phyloP scores from a whole-genome alignment of 1,140 invertebrate genomes.

The Drosophila albomicans region DNA sequence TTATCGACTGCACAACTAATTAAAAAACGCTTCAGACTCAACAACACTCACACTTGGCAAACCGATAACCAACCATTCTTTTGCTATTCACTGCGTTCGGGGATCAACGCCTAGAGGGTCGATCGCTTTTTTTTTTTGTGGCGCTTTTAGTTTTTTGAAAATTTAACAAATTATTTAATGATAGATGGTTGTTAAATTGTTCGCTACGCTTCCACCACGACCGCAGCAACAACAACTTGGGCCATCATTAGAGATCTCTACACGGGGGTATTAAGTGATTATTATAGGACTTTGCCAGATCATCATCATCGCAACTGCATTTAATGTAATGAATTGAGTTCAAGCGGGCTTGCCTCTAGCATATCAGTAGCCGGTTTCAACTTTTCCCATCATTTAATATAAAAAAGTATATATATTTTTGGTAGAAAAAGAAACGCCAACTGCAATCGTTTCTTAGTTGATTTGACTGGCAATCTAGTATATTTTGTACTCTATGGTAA shows the following conservation, averaged over 20 bases:
- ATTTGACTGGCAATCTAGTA: too few relatives aligned
- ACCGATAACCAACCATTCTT: neutral
- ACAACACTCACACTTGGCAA: slow-evolving; percentile 17
- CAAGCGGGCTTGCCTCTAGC: neutral
- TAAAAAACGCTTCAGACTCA: slow-evolving; percentile 70
- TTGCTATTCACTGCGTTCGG: slow-evolving; percentile 19
- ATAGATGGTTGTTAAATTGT: slow-evolving; percentile 79
- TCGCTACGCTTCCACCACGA: slow-evolving; percentile 37
- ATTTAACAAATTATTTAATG: slow-evolving; percentile 83
- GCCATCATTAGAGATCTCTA: slow-evolving; percentile 46
- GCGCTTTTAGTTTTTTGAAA: slow-evolving; percentile 71
- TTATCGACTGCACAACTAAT: slow-evolving; percentile 81
- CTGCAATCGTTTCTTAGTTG: too few relatives aligned
- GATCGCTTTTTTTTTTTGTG: slow-evolving; percentile 16
- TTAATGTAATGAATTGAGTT: slow-evolving; percentile 32
- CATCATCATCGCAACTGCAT: slow-evolving; percentile 9
- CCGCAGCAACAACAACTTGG: neutral
- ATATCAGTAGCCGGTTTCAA: slow-evolving; percentile 14
- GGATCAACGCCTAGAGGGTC: slow-evolving; percentile 47
- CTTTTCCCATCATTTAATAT: neutral
- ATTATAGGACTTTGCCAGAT: slow-evolving; percentile 55
- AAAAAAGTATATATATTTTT: neutral
- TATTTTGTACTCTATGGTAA: too few relatives aligned
- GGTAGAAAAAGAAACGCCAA: too few relatives aligned
- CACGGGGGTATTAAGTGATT: slow-evolving; percentile 76